Base-by-base conservation (phyloP, 2,113 vertebrate genomes). In the Melozone crissalis region DNA sequence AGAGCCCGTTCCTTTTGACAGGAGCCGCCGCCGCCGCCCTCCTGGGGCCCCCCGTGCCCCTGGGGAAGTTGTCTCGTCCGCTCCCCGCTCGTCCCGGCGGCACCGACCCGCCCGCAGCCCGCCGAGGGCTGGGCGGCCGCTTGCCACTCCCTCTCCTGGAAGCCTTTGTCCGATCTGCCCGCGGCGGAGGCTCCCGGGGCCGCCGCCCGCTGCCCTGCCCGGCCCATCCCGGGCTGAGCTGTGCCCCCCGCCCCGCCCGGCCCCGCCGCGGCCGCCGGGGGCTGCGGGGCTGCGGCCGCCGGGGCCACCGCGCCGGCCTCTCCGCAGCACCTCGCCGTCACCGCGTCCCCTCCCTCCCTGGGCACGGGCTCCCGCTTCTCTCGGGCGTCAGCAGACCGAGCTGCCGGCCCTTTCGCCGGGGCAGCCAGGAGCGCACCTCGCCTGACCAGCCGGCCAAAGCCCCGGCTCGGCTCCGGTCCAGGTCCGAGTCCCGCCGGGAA, bases 81-180 rank as follows among this genome's bases (percentile, higher is more conserved):
- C 66, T 54, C 23, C 43, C 7, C 43, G 33, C 71, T 20, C 27
- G 58, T 75, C 65, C 68, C 84, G 27, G 37, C 19, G 11, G 33
- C 35, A 12, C 75, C 20, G n/a, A 37, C 57, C 21, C 27, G 44
- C 72, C 46, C 37, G 28, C 55, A 13, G 19, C 47, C 5, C 75
- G 69, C 47, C 8, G 20, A 59, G 35, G 33, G 66, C 10, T 66
- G 57, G 12, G 85, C 35, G 28, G 18, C 7, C 30, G 55, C 24
- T 27, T 54, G 16, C 89, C 81, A 37, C 85, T 89, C 77, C 89
- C 81, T 83, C 76, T 75, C 41, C 51, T 83, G 51, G 51, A 83
- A 94, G 89, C 92, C 92, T 95, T 95, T 95, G 94, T 94, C 92
- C 89, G 46, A 41, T 31, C 68, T 61, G 18, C 24, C 26, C 30